Evolutionary conservation across 2,888 invertebrate genomes (phyloP).

Genomic region (Cheilosia variabilis): DNA sequence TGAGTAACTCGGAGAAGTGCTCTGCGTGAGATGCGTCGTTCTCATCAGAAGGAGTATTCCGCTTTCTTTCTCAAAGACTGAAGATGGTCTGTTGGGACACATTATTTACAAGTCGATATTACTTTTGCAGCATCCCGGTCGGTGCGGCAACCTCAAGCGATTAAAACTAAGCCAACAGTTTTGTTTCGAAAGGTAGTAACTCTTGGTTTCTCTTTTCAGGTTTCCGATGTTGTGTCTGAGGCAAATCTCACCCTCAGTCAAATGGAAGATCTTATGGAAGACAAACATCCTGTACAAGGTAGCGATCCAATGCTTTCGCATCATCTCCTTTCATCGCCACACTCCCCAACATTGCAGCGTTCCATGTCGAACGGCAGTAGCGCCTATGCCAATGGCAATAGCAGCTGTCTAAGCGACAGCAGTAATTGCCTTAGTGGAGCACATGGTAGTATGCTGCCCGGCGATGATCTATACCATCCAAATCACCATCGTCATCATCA

Average conservation of each 20-base stretch:
- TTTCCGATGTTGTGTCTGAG: constrained; percentile 86
- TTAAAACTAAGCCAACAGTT: too few species aligned
- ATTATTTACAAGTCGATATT: too few species aligned
- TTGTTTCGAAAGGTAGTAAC: not conserved
- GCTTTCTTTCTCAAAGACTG: too few species aligned
- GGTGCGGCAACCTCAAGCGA: too few species aligned
- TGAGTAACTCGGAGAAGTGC: too few species aligned
- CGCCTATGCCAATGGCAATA: constrained; percentile 73
- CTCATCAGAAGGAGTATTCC: too few species aligned
- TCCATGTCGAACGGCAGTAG: constrained; percentile 74
- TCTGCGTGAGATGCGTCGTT: too few species aligned
- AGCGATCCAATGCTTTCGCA: constrained; percentile 87
- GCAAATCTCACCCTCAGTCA: constrained; percentile 86
- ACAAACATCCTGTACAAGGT: constrained; percentile 86
- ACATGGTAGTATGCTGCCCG: constrained; percentile 46
- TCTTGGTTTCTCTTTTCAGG: constrained; percentile 80
- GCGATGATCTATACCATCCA: constrained; percentile 55
- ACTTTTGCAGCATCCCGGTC: too few species aligned
- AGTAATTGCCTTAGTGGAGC: constrained; percentile 39
- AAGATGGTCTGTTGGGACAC: too few species aligned
- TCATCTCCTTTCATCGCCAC: constrained; percentile 82
- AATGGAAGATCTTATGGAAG: constrained; percentile 88
- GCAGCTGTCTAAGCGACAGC: constrained; percentile 60
- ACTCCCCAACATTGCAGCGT: constrained; percentile 82
- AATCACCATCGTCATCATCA: constrained; percentile 39